Percentiles rank a stretch among this genome's conserved stretches.
phyloP scores from a whole-genome alignment of 2,113 vertebrate species.

The Oncorhynchus clarkii region DNA sequence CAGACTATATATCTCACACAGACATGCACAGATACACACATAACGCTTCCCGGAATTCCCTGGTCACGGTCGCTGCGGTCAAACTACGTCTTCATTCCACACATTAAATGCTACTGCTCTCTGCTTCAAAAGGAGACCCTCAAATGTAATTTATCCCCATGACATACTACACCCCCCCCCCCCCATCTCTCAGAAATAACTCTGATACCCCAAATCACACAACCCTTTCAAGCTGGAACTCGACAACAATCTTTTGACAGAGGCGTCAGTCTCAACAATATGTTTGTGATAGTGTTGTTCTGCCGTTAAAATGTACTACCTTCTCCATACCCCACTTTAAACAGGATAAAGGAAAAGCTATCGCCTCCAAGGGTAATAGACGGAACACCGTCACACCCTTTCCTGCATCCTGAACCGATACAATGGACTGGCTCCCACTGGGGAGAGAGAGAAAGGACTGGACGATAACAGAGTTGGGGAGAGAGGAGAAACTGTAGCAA shows the following conservation, averaged over 20 bases:
- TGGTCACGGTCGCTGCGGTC: slow-evolving; percentile 11
- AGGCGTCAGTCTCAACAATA: too few relatives aligned
- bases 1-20: not conserved
- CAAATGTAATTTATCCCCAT: not conserved
- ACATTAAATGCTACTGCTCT: not conserved
- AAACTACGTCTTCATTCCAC: not conserved
- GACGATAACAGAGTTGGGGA: slow-evolving; percentile 27
- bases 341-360: slow-evolving; percentile 72
- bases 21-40: slow-evolving; percentile 9
- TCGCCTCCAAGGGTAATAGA: slow-evolving; percentile 48
- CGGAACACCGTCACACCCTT: slow-evolving; percentile 70
- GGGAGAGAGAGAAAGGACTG: slow-evolving; percentile 20
- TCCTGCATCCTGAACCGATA: slow-evolving; percentile 77
- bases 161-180: not conserved
- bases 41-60: slow-evolving; percentile 42
- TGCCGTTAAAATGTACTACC: not conserved
- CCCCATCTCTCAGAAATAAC: not conserved
- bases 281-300: too few relatives aligned
- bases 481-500: not conserved
- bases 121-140: not conserved
- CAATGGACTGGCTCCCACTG: slow-evolving; percentile 54
- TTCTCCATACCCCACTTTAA: slow-evolving; percentile 40
- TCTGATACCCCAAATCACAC: not conserved
- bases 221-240: not conserved
- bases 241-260: not conserved